Base-by-base conservation (phyloP, 2,888 invertebrate genomes). In the Catonia carolina region DNA sequence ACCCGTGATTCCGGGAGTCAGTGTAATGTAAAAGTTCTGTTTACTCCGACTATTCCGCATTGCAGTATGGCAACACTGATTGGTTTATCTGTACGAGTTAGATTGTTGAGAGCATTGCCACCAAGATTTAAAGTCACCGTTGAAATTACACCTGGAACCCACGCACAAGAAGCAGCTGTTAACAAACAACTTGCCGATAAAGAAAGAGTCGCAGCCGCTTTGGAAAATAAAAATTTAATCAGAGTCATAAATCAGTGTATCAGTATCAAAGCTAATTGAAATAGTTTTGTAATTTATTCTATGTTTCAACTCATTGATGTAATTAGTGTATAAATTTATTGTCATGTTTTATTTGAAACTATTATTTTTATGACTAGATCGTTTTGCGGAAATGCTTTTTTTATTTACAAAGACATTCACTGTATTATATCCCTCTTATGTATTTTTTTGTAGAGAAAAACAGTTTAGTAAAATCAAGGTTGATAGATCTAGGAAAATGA, bases 121-220 rank as follows among this genome's bases (percentile, higher is more conserved):
- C 75, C 84, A 7, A 78, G 88, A 41, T 91, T 90, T 69, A 89
- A 96, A 77, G 89, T 95, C 1, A 83, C 81, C 5, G 94, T 97
- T 0, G 80, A 83, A 67, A 91, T 97, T 2, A 85, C 91, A 0
- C 94, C 95, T 1, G 98, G 97, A 0, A 86, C 90, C 0, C 98
- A 99, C 70, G 83, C 84, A 7, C 90, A 96, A 0, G 98, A 98
- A 70, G 76, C 80, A 56, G 92, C 95, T 0, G 90, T 99, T 2
- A 99, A 99, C 72, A 97, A 99, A 69, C 99, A 99, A 69, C 75
- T 99, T 17, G 93, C 92, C 0, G 99, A 99, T 70, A 99, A 99
- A 71, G 99, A 99, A 72, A 75, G 99, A 62, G 93, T 99, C 0
- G 95, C 97, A 0, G 99, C 99, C 0, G 98, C 99, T 0, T 75